Conservation (phyloP, 2,797 vertebrate species). For the Catharus ustulatus region DNA sequence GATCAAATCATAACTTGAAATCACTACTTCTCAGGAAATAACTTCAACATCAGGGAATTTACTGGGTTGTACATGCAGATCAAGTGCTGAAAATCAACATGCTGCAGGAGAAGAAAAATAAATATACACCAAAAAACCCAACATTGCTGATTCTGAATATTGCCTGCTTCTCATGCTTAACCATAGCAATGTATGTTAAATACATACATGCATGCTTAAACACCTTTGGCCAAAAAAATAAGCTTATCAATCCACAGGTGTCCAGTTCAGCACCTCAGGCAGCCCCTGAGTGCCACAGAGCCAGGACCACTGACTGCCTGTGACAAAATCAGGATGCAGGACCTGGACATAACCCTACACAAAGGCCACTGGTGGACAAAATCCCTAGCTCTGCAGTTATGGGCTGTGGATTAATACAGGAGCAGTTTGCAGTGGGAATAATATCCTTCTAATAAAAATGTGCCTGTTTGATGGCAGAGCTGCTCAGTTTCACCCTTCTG, state of each 20-base stretch:
- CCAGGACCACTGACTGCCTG: neutral
- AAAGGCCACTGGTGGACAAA: neutral
- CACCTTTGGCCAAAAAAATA: neutral
- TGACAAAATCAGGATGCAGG: neutral
- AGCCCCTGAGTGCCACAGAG: neutral
- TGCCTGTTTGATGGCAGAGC: neutral
- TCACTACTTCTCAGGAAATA: neutral
- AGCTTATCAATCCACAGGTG: neutral
- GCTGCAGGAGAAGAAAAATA: neutral
- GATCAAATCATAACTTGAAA: neutral
- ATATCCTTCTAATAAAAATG: neutral
- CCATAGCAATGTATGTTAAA: neutral
- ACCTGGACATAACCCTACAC: neutral
- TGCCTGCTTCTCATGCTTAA: neutral
- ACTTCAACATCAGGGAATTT: neutral
- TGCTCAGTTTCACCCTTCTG: neutral
- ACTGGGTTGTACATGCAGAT: neutral
- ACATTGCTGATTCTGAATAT: neutral
- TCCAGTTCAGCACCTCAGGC: neutral
- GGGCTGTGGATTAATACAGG: neutral
- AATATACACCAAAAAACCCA: neutral
- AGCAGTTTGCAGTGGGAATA: neutral
- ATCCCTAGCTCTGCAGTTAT: neutral
- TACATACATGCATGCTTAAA: rapidly evolving
- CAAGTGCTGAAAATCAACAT: neutral